A percentile compares a stretch with the other conserved stretches of the same genome.
These are phyloP conservation scores for Himalopsyche japonica DNA, from an alignment of 2,888 invertebrate genomes.

Conservation along the genomic window DNA sequence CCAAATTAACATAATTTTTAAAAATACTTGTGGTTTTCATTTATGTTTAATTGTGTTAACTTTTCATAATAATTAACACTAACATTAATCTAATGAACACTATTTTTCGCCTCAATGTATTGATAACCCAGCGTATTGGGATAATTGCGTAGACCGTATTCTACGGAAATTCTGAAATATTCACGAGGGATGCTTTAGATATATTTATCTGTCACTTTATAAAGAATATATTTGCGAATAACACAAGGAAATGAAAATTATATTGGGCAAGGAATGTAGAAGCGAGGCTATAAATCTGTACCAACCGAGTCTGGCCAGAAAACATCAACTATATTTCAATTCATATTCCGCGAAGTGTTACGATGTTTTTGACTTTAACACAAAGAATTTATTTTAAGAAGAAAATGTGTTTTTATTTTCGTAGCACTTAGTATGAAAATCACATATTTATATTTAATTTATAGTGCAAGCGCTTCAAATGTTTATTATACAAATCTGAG, in stretches of 20 bases:
- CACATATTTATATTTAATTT: too few species aligned
- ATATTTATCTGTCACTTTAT: neutral
- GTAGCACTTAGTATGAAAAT: neutral
- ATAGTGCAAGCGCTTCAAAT: too few species aligned
- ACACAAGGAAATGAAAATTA: conserved; percentile 27
- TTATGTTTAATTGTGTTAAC: too few species aligned
- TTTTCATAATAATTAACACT: too few species aligned
- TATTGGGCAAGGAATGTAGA: conserved; percentile 27
- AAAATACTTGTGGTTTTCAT: too few species aligned
- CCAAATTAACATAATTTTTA: too few species aligned
- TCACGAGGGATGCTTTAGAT: neutral
- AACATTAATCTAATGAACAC: too few species aligned
- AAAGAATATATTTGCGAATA: conserved; percentile 24
- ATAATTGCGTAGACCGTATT: neutral
- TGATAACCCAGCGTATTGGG: too few species aligned
- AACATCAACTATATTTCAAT: neutral
- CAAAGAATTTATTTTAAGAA: neutral
- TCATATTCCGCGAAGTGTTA: neutral
- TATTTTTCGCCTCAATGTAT: too few species aligned
- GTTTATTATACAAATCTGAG: too few species aligned
- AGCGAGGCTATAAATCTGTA: conserved; percentile 15
- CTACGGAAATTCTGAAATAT: neutral
- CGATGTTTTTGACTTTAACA: neutral
- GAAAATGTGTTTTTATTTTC: neutral
- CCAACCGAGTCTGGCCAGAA: neutral